These are phyloP conservation scores for Macquaria ambigua DNA, from an alignment of 2,113 vertebrate genomes.

Conservation along the genomic window DNA sequence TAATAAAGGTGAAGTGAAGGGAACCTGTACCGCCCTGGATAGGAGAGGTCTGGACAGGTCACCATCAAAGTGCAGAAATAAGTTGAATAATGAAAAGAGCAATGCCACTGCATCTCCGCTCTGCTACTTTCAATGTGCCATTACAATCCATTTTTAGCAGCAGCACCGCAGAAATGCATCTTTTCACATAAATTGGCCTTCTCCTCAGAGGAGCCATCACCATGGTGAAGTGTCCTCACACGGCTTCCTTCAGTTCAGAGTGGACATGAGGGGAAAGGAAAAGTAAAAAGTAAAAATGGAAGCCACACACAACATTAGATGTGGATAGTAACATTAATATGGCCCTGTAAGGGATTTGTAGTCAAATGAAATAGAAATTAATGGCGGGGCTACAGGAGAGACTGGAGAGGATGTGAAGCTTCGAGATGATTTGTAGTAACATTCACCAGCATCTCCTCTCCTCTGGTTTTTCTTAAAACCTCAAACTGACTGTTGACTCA, in stretches of 20 bases:
- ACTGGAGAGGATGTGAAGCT: constrained; percentile 5
- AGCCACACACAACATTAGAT: not conserved
- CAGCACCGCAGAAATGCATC: constrained; percentile 2
- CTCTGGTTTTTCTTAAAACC: not conserved
- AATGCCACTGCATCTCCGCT: not conserved
- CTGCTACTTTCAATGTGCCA: not conserved
- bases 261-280: not conserved
- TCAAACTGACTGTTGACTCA: not conserved
- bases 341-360: too few relatives aligned
- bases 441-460: not conserved
- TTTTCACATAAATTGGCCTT: constrained; percentile 36
- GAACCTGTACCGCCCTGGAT: too few relatives aligned
- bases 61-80: not conserved
- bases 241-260: not conserved
- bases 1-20: not conserved
- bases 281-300: not conserved
- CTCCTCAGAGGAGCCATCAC: constrained; percentile 26
- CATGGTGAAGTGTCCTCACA: constrained; percentile 48
- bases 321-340: too few relatives aligned
- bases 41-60: not conserved
- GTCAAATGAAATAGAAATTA: too few relatives aligned
- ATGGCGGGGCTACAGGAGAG: not conserved
- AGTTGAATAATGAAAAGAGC: constrained; percentile 6
- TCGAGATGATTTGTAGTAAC: not conserved
- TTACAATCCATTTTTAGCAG: constrained; percentile 26